Evolutionary conservation across 2,113 vertebrate genomes (phyloP).

Genomic region (Alethe castanea): DNA sequence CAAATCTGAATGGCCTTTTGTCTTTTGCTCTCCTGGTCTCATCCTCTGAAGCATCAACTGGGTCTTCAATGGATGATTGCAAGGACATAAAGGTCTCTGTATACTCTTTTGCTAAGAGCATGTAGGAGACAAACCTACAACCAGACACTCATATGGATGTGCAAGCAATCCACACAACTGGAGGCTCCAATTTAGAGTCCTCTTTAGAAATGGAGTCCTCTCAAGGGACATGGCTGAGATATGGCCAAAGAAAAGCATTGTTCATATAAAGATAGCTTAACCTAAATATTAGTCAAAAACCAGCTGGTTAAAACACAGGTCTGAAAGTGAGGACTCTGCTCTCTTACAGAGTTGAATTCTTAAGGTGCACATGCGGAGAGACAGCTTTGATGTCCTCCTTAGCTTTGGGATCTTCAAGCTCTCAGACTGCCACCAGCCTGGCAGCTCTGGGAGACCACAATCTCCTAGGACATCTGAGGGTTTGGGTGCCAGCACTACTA

Average conservation of each 20-base stretch:
- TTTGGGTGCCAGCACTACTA: background rate
- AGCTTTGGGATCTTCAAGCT: background rate
- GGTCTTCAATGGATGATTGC: background rate
- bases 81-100: background rate
- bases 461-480: background rate
- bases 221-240: background rate
- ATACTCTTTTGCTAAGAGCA: background rate
- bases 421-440: background rate
- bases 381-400: background rate
- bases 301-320: background rate
- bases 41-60: background rate
- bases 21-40: background rate
- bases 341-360: background rate
- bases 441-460: background rate
- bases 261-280: background rate
- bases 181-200: background rate
- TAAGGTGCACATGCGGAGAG: background rate
- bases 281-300: background rate
- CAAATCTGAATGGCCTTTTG: background rate
- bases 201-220: background rate
- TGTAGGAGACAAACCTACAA: background rate
- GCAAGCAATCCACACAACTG: background rate
- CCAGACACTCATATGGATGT: fast-evolving
- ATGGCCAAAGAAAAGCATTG: background rate
- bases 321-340: background rate